Evolutionary conservation across 2,113 vertebrate species (phyloP).

Genomic region (Bathybates hornii): DNA sequence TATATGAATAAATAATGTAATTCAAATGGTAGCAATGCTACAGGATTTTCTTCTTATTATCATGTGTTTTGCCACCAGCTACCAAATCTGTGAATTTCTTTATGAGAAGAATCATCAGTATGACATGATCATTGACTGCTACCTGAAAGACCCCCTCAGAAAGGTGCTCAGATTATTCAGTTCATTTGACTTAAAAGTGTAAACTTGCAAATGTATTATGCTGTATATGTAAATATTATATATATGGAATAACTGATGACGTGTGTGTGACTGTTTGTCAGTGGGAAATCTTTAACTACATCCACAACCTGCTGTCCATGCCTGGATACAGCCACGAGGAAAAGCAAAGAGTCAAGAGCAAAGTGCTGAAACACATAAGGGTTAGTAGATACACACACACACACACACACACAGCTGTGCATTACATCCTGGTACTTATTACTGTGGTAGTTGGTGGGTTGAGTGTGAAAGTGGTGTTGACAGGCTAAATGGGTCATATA

Average conservation of each 20-base stretch:
- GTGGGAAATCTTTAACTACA: constrained; percentile 91
- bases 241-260: neutral
- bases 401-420: neutral
- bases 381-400: constrained; percentile 49
- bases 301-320: constrained; percentile 92
- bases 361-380: constrained; percentile 82
- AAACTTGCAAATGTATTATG: neutral
- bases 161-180: constrained; percentile 68
- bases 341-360: constrained; percentile 81
- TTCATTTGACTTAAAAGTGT: neutral
- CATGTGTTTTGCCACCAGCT: constrained; percentile 64
- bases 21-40: neutral
- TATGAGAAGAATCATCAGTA: constrained; percentile 89
- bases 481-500: neutral
- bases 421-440: neutral
- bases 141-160: constrained; percentile 86
- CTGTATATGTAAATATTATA: neutral
- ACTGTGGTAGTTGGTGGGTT: neutral
- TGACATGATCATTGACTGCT: constrained; percentile 89
- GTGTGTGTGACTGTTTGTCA: constrained; percentile 28
- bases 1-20: neutral
- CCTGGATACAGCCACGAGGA: constrained; percentile 87
- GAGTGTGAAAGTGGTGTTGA: neutral
- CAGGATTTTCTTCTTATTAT: neutral
- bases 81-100: constrained; percentile 96